Conservation (phyloP, 2,113 vertebrate species). For the Archilochus colubris region DNA sequence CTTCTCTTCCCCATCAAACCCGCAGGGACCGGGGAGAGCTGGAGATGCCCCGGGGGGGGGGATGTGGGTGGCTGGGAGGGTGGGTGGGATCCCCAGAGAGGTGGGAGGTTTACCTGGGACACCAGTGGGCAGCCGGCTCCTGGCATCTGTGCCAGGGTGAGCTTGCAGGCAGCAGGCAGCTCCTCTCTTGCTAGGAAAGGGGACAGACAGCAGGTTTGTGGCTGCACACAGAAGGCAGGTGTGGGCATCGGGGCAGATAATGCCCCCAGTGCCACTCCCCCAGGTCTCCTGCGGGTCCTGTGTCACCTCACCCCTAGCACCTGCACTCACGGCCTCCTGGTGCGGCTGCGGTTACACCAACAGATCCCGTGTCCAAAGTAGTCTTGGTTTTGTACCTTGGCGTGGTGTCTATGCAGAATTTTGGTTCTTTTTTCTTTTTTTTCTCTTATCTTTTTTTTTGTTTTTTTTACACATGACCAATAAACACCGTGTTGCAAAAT, state of each 20-base stretch:
- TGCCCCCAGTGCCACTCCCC: background rate
- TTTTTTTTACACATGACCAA: slow-evolving; percentile 29
- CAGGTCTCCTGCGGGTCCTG: fast-evolving
- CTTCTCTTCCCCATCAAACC: background rate
- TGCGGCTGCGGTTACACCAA: fast-evolving
- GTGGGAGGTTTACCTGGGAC: background rate
- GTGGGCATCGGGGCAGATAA: background rate
- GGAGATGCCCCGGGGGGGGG: background rate
- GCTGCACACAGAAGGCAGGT: background rate
- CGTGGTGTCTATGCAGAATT: too few relatives aligned
- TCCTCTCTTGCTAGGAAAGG: fast-evolving
- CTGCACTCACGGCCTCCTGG: background rate
- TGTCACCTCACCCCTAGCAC: background rate
- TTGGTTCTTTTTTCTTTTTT: background rate
- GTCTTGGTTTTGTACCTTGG: background rate
- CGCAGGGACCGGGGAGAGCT: fast-evolving
- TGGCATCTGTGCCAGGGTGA: fast-evolving
- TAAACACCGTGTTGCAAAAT: slow-evolving; percentile 10
- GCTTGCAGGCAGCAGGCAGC: background rate
- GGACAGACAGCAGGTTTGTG: fast-evolving
- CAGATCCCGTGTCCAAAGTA: background rate
- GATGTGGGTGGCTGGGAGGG: background rate
- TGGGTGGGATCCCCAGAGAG: too few relatives aligned
- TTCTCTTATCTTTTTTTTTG: background rate
- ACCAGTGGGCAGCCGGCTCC: background rate